A percentile compares a stretch with the other conserved stretches of the same genome.
phyloP scores from a whole-genome alignment of 2,113 vertebrate species.

The Syngnathus scovelli region DNA sequence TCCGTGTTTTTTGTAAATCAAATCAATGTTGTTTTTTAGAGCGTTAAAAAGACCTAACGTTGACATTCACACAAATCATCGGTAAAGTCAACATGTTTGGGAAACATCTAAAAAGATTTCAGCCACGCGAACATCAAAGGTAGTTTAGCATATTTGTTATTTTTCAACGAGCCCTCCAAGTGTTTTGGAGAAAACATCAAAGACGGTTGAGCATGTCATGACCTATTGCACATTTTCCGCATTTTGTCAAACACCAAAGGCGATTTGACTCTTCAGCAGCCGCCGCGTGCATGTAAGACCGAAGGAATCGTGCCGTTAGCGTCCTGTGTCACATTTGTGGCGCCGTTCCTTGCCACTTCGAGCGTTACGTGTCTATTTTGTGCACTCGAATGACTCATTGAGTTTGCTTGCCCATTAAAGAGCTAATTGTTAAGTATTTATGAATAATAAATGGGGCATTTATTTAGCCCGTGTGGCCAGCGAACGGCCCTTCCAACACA shows the following conservation, averaged over 20 bases:
- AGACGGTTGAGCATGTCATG: no score
- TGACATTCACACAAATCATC: not conserved
- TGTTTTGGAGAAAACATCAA: not conserved
- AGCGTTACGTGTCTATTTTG: not conserved
- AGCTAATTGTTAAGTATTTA: constrained; percentile 15
- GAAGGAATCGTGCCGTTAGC: not conserved
- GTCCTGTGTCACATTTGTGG: constrained; percentile 14
- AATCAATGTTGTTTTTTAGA: not conserved
- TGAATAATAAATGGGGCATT: constrained; percentile 21
- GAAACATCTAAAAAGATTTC: not conserved
- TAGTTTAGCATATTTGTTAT: no score
- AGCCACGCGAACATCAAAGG: not conserved
- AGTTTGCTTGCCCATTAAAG: not conserved
- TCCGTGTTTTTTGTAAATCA: not conserved
- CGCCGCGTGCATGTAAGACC: not conserved
- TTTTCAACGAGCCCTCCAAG: no score
- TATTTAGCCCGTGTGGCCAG: constrained; percentile 8
- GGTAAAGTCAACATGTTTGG: not conserved
- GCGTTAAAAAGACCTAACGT: not conserved
- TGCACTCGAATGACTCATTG: constrained; percentile 17
- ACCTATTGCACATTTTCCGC: no score
- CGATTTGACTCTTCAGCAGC: no score
- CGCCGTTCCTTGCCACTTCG: not conserved
- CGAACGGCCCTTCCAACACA: constrained; percentile 7
- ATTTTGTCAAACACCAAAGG: no score